Conservation (phyloP, 2,113 vertebrate species). For the Ramphastos sulfuratus region DNA sequence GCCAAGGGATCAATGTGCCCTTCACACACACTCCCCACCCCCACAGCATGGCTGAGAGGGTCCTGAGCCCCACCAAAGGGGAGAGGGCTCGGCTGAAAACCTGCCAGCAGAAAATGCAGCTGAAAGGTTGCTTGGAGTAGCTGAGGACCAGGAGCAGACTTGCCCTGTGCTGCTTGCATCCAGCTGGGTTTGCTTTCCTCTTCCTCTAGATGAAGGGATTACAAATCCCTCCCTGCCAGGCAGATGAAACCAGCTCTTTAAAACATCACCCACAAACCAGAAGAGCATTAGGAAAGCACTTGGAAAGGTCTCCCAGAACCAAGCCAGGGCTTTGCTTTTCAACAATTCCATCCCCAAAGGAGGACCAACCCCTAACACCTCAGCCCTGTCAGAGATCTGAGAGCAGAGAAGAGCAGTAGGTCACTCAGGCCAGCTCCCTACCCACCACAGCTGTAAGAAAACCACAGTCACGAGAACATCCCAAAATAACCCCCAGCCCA, state of each 20-base stretch:
- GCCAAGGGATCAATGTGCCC: not conserved
- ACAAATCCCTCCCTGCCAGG: not conserved
- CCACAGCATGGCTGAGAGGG: fast-evolving
- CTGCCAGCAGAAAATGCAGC: not conserved
- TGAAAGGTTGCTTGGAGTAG: not conserved
- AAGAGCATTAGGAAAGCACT: not conserved
- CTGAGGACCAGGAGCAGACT: not conserved
- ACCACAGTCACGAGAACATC: not conserved
- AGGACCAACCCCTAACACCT: not conserved
- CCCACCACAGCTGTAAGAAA: not conserved
- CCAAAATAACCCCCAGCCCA: not conserved
- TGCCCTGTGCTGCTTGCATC: not conserved
- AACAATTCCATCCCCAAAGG: not conserved
- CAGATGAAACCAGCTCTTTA: not conserved
- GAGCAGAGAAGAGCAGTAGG: not conserved
- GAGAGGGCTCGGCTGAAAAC: not conserved
- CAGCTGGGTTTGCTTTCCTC: not conserved
- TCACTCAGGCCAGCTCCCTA: not conserved
- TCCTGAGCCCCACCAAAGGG: not conserved
- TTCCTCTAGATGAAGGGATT: not conserved
- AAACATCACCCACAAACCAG: not conserved
- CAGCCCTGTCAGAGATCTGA: not conserved
- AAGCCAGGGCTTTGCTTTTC: not conserved
- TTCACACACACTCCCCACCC: not conserved
- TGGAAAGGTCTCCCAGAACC: not conserved